Evolutionary conservation across 1,140 invertebrate species (phyloP).

Genomic region (Ceratosolen solmsi): DNA sequence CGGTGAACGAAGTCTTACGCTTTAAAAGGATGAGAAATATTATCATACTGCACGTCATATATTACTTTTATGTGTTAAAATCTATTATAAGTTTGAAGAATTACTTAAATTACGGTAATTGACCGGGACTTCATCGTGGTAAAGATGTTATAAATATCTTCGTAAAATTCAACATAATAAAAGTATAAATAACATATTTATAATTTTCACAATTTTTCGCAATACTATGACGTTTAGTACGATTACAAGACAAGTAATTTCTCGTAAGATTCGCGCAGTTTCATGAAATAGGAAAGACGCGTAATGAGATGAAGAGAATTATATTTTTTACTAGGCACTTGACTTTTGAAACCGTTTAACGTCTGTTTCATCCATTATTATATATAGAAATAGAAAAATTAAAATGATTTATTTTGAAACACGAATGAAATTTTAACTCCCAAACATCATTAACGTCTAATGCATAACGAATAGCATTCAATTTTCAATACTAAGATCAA

Average conservation of each 20-base stretch:
- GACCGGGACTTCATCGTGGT: not conserved
- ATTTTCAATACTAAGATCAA: too few relatives aligned
- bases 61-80: not conserved
- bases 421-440: not conserved
- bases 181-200: not conserved
- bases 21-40: not conserved
- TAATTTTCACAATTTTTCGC: not conserved
- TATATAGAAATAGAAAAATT: too few relatives aligned
- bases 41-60: not conserved
- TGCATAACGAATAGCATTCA: too few relatives aligned
- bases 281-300: not conserved
- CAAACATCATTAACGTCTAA: too few relatives aligned
- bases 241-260: not conserved
- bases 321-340: not conserved
- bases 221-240: not conserved
- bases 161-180: not conserved
- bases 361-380: not conserved
- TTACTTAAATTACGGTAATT: not conserved
- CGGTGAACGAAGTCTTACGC: not conserved
- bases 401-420: not conserved
- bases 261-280: not conserved
- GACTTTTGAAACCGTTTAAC: not conserved
- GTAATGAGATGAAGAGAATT: not conserved
- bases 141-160: not conserved
- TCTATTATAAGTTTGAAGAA: not conserved